Base-by-base conservation (phyloP, 2,888 invertebrate genomes). In the Ernsta delagoae region DNA sequence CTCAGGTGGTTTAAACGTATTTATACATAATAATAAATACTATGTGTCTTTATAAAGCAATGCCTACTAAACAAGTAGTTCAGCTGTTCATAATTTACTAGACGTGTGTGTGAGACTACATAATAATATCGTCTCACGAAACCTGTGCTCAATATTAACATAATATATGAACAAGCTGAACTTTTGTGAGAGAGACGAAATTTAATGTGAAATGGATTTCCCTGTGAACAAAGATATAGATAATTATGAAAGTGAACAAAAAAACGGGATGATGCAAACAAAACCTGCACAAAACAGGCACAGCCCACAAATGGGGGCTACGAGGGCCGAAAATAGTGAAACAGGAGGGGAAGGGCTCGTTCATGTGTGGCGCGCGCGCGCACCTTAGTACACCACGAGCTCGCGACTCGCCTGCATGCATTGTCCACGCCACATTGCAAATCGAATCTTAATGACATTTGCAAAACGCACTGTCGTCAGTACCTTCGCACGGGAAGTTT, bases 241-340 rank as follows among this genome's bases (percentile, higher is more conserved):
- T n/a, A 41, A 43, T 6, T 6, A 12, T 48, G 16, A 48, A 7
- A 48, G 12, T 6, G 12, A 48, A 48, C 5, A 12, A 48, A 48
- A 48, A n/a, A 12, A 48, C 24, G 24, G 24, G 24, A 24, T 24
- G 24, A 1, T 1, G 24, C 24, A 24, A 24, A 24, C 24, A 24
- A 24, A 24, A 24, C 24, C 24, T 24, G 8, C 24, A 5, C 54
- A 31, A 45, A 56, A 5, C 54, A 48, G 61, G 56, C 16, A 16
- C 36, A 56, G 56, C 56, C 67, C 24, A 61, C 67, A 66, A 71
- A 68, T 70, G 79, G 83, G 84, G 82, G 79, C 78, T 78, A 78
- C 77, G 70, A 77, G 80, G 84, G 83, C 84, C 87, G 79, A 88
- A 89, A 89, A 89, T 89, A 89, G 87, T 83, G 79, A 79, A 50